phyloP scores from a whole-genome alignment of 2,113 vertebrate species.

The Catharus bicknelli region DNA sequence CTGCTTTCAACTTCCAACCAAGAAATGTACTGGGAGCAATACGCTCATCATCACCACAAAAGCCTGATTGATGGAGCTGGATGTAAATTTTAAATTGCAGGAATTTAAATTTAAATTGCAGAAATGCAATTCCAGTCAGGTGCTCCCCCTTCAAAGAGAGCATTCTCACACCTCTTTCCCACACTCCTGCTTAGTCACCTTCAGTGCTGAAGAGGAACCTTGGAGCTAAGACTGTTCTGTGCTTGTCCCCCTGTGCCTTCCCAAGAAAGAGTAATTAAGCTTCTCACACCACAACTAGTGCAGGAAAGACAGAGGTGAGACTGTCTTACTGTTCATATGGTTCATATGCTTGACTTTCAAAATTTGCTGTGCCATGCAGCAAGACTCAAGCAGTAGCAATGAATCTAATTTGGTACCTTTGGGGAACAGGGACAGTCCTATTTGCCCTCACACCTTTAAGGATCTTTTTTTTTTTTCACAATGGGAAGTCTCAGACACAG shows the following conservation, averaged over 20 bases:
- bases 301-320: neutral
- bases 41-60: neutral
- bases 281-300: neutral
- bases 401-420: neutral
- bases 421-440: neutral
- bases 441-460: neutral
- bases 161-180: neutral
- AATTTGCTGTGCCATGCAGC: neutral
- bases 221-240: neutral
- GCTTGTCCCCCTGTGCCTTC: neutral
- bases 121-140: neutral
- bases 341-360: neutral
- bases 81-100: neutral
- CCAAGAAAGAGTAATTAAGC: neutral
- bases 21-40: conserved; percentile 17
- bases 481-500: neutral
- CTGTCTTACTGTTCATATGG: neutral
- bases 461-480: neutral
- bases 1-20: conserved; percentile 30
- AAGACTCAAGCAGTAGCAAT: neutral
- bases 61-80: neutral
- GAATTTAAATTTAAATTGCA: neutral
- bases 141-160: conserved; percentile 14
- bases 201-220: neutral
- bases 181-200: neutral